Percentiles rank a stretch among this genome's conserved stretches.
Evolutionary conservation across 64 coral and sea anemone species (phyloP).

Genomic region (Montipora foliosa): DNA sequence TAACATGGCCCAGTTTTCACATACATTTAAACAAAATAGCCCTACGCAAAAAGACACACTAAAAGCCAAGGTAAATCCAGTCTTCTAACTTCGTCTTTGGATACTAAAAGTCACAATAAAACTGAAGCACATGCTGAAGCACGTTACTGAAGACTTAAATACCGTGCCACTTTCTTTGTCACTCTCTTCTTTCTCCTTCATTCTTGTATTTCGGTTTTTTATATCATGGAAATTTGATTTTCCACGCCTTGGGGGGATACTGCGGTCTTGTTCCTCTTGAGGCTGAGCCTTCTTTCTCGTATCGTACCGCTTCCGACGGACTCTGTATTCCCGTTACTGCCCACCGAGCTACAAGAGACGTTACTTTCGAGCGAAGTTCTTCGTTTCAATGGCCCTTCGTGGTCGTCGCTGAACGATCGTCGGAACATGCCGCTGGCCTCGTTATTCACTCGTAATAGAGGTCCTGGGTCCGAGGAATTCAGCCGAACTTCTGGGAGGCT

Average conservation of each 20-base stretch:
- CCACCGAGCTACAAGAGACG: constrained; percentile 7
- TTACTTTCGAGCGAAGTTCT: constrained; percentile 69
- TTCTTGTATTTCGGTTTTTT: neutral
- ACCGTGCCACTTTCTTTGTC: too few relatives aligned
- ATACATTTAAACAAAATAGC: constrained; percentile 12
- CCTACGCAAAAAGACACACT: neutral
- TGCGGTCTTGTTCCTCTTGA: constrained; percentile 21
- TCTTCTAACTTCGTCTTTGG: too few relatives aligned
- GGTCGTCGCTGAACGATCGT: constrained; percentile 91
- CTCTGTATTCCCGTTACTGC: neutral
- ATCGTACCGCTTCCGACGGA: neutral
- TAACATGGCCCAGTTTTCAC: neutral
- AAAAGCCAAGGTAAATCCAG: too few relatives aligned
- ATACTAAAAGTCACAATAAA: too few relatives aligned
- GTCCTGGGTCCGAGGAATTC: constrained; percentile 50
- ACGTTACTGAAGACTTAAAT: too few relatives aligned
- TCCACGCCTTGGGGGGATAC: constrained; percentile 9
- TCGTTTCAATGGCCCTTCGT: constrained; percentile 62
- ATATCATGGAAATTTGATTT: neutral
- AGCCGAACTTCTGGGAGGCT: constrained; percentile 1
- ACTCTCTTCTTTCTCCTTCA: neutral
- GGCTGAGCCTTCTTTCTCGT: neutral
- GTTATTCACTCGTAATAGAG: neutral
- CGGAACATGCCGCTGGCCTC: constrained; percentile 15
- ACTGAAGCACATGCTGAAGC: too few relatives aligned